phyloP scores from a whole-genome alignment of 2,888 invertebrate species.

The Eugnorisma glareosa region DNA sequence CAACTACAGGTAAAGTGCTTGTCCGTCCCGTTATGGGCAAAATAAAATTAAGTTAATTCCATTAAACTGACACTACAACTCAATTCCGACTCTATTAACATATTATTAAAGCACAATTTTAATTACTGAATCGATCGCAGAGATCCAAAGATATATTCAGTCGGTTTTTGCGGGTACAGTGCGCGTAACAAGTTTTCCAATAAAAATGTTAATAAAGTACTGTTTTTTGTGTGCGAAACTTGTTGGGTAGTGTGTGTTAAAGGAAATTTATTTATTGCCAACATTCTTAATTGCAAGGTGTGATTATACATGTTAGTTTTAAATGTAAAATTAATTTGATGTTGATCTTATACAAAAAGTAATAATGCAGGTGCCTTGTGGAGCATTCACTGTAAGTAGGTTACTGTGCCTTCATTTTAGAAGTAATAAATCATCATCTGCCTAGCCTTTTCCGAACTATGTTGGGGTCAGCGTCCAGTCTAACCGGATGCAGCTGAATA shows the following conservation, averaged over 20 bases:
- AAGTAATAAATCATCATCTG: background rate
- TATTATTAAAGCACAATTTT: slow-evolving; percentile 44
- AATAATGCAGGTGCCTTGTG: slow-evolving; percentile 7
- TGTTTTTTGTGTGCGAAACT: slow-evolving; percentile 51
- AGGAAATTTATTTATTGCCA: slow-evolving; percentile 60
- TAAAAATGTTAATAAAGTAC: slow-evolving; percentile 68
- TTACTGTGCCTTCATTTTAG: background rate
- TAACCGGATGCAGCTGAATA: background rate
- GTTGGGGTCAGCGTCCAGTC: background rate
- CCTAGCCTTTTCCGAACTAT: too few relatives aligned
- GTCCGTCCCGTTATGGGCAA: slow-evolving; percentile 39
- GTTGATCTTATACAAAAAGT: background rate
- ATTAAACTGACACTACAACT: slow-evolving; percentile 43
- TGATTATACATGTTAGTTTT: slow-evolving; percentile 51
- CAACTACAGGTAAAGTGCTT: slow-evolving; percentile 34
- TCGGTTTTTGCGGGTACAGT: slow-evolving; percentile 58
- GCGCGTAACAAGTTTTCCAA: slow-evolving; percentile 64
- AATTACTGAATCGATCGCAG: slow-evolving; percentile 34
- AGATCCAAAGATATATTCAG: slow-evolving; percentile 53
- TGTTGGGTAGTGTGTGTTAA: slow-evolving; percentile 49
- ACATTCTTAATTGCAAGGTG: slow-evolving; percentile 58
- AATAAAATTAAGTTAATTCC: slow-evolving; percentile 56
- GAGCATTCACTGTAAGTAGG: background rate
- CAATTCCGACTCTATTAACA: slow-evolving; percentile 54
- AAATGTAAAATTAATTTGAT: slow-evolving; percentile 50